These are phyloP conservation scores for Oryzaephilus surinamensis DNA, from an alignment of 1,140 invertebrate species.

Conservation along the genomic window DNA sequence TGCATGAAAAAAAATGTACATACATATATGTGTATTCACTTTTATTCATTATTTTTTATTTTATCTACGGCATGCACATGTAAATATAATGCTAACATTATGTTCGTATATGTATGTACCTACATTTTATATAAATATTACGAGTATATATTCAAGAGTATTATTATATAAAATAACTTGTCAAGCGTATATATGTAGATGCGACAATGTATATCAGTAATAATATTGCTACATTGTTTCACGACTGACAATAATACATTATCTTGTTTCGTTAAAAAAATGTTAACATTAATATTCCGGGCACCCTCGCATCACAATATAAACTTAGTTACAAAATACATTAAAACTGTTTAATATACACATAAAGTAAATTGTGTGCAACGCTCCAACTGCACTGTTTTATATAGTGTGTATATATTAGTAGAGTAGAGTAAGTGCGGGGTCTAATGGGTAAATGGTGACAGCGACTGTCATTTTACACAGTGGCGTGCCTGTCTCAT, in stretches of 20 bases:
- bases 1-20: no score
- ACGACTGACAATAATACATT: slow-evolving; percentile 17
- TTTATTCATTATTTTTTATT: no score
- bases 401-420: no score
- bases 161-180: slow-evolving; percentile 11
- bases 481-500: no score
- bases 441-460: slow-evolving; percentile 15
- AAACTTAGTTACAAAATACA: slow-evolving; percentile 29
- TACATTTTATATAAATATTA: background rate
- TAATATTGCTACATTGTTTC: slow-evolving; percentile 17
- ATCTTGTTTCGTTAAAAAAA: slow-evolving; percentile 16
- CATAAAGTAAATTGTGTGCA: slow-evolving; percentile 26
- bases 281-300: slow-evolving; percentile 25
- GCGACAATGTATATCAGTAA: slow-evolving; percentile 11
- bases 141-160: no score
- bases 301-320: slow-evolving; percentile 24
- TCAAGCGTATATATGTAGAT: slow-evolving; percentile 11
- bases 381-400: slow-evolving; percentile 10
- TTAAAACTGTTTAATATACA: slow-evolving; percentile 28
- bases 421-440: no score
- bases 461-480: slow-evolving; percentile 11
- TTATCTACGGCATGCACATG: no score
- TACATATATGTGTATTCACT: no score
- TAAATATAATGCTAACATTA: no score
- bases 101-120: background rate